Conservation (phyloP, 2,888 invertebrate genomes). For the Pedicia rivosa region DNA sequence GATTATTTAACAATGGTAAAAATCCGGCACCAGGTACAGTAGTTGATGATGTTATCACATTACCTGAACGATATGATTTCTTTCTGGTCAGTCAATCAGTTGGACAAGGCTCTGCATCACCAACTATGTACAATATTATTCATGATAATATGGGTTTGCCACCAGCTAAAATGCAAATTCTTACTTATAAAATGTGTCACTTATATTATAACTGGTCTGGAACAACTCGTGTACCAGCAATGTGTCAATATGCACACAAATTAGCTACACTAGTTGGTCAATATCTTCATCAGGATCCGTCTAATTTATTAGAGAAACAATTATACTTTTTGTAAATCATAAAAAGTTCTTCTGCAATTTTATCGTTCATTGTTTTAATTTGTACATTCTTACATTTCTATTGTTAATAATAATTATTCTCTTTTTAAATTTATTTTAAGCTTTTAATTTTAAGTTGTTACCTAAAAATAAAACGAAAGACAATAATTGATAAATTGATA, state of each 20-base stretch:
- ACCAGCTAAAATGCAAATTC: slow-evolving; percentile 61
- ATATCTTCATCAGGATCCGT: slow-evolving; percentile 50
- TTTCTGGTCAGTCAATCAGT: slow-evolving; percentile 78
- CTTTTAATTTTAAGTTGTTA: too few species aligned
- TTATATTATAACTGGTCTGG: slow-evolving; percentile 88
- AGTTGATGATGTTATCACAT: slow-evolving; percentile 70
- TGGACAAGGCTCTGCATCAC: slow-evolving; percentile 77
- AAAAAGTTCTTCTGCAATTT: too few species aligned
- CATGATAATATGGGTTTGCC: slow-evolving; percentile 48
- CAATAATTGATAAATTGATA: too few species aligned
- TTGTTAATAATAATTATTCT: too few species aligned
- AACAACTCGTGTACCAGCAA: slow-evolving; percentile 74
- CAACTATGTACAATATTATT: slow-evolving; percentile 80
- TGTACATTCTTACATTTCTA: too few species aligned
- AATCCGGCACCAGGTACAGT: slow-evolving; percentile 80
- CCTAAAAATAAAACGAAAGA: too few species aligned
- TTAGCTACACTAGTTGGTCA: slow-evolving; percentile 78
- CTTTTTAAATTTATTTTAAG: too few species aligned
- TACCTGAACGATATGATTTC: slow-evolving; percentile 69
- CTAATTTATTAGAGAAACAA: slow-evolving; percentile 39
- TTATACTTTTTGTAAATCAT: slow-evolving; percentile 57
- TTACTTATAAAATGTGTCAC: slow-evolving; percentile 77
- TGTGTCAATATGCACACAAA: slow-evolving; percentile 91
- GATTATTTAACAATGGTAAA: slow-evolving; percentile 40
- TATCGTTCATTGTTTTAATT: too few species aligned